Percentiles rank a stretch among this genome's conserved stretches.
Conservation (phyloP, 2,113 vertebrate genomes). For the Noturus placidus region DNA sequence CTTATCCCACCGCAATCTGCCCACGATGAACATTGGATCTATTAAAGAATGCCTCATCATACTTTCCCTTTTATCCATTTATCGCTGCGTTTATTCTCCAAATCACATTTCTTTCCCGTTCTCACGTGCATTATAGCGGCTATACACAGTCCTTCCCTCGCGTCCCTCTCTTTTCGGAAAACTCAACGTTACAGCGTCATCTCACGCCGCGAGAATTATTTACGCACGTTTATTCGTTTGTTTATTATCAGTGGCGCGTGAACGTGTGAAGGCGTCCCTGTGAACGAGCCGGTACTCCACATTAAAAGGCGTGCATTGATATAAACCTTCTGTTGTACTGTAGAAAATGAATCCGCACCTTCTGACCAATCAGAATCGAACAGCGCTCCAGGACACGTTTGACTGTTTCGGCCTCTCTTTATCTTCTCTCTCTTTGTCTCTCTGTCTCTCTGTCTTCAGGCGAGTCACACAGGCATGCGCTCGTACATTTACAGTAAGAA, state of each 20-base stretch:
- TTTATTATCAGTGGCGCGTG: background rate
- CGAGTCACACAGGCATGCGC: conserved; percentile 93
- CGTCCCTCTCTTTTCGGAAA: background rate
- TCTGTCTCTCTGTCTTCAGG: conserved; percentile 68
- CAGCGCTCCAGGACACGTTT: background rate
- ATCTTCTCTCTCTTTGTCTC: background rate
- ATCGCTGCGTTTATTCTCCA: background rate
- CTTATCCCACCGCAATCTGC: background rate
- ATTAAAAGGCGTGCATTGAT: background rate
- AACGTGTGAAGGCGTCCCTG: background rate
- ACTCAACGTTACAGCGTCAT: background rate
- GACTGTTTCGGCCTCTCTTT: background rate
- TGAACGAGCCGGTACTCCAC: background rate
- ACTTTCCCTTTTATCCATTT: background rate
- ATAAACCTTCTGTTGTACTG: background rate
- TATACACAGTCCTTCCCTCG: background rate
- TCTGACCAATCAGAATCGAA: background rate
- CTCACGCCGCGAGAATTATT: background rate
- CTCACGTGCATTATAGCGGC: background rate
- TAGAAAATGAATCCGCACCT: background rate
- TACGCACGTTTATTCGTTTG: background rate
- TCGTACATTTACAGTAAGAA: conserved; percentile 92
- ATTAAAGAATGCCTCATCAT: background rate
- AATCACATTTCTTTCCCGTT: background rate
- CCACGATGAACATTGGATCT: background rate